Evolutionary conservation across 2,113 vertebrate species (phyloP), one percentile per base, ranked within the genome.

Genomic region (Sylvietta virens): DNA sequence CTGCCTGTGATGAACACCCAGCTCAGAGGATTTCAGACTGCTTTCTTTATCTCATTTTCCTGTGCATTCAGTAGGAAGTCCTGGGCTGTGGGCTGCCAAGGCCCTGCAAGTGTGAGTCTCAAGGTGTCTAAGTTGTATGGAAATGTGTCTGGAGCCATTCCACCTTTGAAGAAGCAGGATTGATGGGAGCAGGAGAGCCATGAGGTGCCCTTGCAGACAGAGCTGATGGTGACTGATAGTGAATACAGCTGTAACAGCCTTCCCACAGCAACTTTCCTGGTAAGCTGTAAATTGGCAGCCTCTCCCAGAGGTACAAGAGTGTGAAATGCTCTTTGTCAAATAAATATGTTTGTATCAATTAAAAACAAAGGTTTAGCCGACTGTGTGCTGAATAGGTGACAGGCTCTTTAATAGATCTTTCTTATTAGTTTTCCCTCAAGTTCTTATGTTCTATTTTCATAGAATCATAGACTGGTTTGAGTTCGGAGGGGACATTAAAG

Each of bases 241-340:
- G 51, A 65, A 11, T 14, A 69, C 0, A 13, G 22, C 69, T 56
- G 0, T 56, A 51, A 44, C 35, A 94, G 50, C 42, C 42, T 61
- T 70, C 50, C 45, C 47, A 20, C 0, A 2, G 35, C 1, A 3
- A 8, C 72, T 57, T 56, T 31, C 58, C 44, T 1, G 0, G 24
- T 21, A 65, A 56, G 40, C 27, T 86, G 60, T 64, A 84, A 66
- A 81, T 78, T 26, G 37, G 28, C 45, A 53, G 67, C 58, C 22
- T 61, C 67, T 80, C 48, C 39, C 20, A 37, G 80, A 81, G 50
- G 53, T 40, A n/a, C 6, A 11, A 37, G 53, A 31, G 24, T 30
- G 31, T 69, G 57, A 86, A 92, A 56, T 2, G 4, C 9, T 71
- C 21, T 91, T 73, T 60, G 48, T 17, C 39, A 74, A 51, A 89